A percentile compares a stretch with the other conserved stretches of the same genome.
These are phyloP conservation scores for Lycodopsis pacificus DNA, from an alignment of 2,797 vertebrate genomes.

Conservation along the genomic window DNA sequence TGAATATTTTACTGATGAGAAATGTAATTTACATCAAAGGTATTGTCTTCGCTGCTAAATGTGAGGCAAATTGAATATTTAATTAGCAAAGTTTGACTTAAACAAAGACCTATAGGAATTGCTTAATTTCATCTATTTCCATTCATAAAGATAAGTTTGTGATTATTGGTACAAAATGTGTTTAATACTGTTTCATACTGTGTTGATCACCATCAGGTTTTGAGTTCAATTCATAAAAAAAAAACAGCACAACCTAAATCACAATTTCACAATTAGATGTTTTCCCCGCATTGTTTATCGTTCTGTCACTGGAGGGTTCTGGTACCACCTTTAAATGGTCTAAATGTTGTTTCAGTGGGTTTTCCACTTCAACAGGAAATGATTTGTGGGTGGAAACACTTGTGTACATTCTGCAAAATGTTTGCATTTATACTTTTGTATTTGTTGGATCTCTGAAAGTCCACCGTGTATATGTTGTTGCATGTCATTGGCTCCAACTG, in stretches of 20 bases:
- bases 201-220: neutral
- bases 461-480: neutral
- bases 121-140: neutral
- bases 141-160: neutral
- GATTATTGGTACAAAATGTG: neutral
- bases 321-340: neutral
- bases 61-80: neutral
- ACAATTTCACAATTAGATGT: neutral
- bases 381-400: slow-evolving; percentile 30
- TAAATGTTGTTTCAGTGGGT: neutral
- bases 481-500: slow-evolving; percentile 2
- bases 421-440: slow-evolving; percentile 3
- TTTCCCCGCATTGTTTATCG: neutral
- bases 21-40: neutral
- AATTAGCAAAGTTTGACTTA: neutral
- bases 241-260: neutral
- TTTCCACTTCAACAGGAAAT: slow-evolving; percentile 2
- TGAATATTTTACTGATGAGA: neutral
- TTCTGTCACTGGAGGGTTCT: neutral
- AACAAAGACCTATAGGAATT: neutral
- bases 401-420: neutral
- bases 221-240: neutral
- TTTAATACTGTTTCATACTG: neutral
- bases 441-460: neutral
- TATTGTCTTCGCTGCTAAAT: neutral